These are phyloP conservation scores for Psittacula derbiana DNA, from an alignment of 2,797 vertebrate species.

Conservation along the genomic window DNA sequence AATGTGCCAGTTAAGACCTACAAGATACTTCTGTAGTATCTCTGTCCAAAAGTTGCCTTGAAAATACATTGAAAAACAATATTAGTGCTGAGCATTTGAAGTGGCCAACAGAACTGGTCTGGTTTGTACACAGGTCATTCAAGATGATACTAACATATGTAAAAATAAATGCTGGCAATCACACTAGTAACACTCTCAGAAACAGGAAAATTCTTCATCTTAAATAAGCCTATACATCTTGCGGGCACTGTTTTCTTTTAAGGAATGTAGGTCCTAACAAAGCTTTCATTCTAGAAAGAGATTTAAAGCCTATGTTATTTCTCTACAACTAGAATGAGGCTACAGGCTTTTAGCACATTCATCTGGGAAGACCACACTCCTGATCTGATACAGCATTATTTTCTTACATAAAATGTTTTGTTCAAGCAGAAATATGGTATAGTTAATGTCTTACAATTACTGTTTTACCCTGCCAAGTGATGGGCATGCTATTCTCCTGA, in stretches of 20 bases:
- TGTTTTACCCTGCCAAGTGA: not conserved
- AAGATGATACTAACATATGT: not conserved
- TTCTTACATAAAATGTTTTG: not conserved
- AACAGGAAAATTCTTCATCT: not conserved
- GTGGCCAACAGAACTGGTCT: not conserved
- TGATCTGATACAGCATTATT: not conserved
- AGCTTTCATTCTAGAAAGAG: not conserved
- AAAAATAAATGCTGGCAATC: not conserved
- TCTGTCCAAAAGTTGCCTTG: not conserved
- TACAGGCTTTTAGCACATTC: not conserved
- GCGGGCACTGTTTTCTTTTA: not conserved
- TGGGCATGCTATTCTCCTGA: not conserved
- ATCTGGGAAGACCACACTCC: not conserved
- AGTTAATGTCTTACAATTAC: not conserved
- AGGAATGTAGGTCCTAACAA: not conserved
- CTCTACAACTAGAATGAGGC: not conserved
- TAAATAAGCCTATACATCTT: not conserved
- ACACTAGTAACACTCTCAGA: not conserved
- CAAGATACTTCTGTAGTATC: not conserved
- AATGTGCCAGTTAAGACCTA: not conserved
- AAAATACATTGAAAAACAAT: not conserved
- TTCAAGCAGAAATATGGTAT: not conserved
- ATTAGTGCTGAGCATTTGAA: not conserved
- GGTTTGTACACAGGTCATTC: rapidly evolving
- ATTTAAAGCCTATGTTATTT: not conserved